phyloP scores from a whole-genome alignment of 2,797 vertebrate genomes.

The Sebastes iracundus region DNA sequence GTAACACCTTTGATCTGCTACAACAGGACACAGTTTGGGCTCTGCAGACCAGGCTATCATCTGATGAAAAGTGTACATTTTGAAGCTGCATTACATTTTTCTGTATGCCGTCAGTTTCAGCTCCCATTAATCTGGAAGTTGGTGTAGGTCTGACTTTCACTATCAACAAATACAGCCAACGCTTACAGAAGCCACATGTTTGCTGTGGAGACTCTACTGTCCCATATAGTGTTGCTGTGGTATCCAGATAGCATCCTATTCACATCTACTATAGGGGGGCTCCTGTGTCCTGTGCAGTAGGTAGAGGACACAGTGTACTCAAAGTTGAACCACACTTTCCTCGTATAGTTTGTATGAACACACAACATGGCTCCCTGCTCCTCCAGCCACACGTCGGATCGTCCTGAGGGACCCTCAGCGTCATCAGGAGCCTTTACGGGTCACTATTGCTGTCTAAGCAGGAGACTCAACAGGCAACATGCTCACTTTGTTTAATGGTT shows the following conservation, averaged over 20 bases:
- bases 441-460: neutral
- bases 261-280: rapidly evolving
- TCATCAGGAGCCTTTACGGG: no score
- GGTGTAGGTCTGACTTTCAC: neutral
- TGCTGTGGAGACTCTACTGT: no score
- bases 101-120: neutral
- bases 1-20: neutral
- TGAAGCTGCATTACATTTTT: neutral
- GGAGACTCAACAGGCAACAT: neutral
- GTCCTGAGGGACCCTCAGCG: no score
- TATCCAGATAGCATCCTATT: neutral
- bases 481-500: neutral
- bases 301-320: conserved; percentile 32
- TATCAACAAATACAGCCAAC: neutral
- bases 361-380: neutral
- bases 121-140: neutral
- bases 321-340: neutral
- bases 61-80: no score
- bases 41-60: neutral
- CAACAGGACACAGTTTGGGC: no score
- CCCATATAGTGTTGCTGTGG: no score
- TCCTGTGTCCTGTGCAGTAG: neutral
- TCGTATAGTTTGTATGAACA: neutral
- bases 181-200: neutral
- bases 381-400: no score